phyloP scores from a whole-genome alignment of 2,888 invertebrate species.

The Folsomia manolachei region DNA sequence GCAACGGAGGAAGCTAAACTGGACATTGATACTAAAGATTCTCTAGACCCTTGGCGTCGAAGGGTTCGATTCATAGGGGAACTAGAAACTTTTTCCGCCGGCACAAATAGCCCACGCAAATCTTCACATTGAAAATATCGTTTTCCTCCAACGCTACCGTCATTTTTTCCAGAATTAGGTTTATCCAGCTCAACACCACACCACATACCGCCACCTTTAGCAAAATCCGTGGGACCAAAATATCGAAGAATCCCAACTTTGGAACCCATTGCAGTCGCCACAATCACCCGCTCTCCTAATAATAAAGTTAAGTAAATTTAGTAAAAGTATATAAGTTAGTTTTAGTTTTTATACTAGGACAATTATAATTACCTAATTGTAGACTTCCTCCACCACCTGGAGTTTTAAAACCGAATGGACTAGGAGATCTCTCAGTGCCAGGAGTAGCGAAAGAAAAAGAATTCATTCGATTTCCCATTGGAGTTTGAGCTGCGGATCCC shows the following conservation, averaged over 20 bases:
- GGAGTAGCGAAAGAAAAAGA: slow-evolving; percentile 18
- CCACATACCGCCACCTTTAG: slow-evolving; percentile 90
- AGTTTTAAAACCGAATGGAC: slow-evolving; percentile 22
- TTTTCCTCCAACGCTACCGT: slow-evolving; percentile 87
- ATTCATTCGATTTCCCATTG: slow-evolving; percentile 23
- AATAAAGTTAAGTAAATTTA: too few species aligned
- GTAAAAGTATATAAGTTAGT: not conserved
- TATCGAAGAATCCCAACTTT: slow-evolving; percentile 83
- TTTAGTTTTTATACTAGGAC: not conserved
- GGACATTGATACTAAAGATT: slow-evolving; percentile 70
- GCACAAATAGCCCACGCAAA: slow-evolving; percentile 90
- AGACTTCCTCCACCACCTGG: slow-evolving; percentile 12
- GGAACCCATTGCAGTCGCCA: slow-evolving; percentile 77
- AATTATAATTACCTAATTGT: too few species aligned
- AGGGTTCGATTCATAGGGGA: slow-evolving; percentile 70
- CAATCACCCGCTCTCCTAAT: slow-evolving; percentile 88
- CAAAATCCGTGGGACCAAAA: slow-evolving; percentile 85
- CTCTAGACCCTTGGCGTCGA: slow-evolving; percentile 75
- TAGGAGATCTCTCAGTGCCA: slow-evolving; percentile 26
- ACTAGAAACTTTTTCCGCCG: slow-evolving; percentile 81
- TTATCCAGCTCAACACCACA: slow-evolving; percentile 94
- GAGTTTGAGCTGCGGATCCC: slow-evolving; percentile 12
- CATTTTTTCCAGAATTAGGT: slow-evolving; percentile 83
- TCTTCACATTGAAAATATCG: slow-evolving; percentile 92
- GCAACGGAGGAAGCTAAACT: slow-evolving; percentile 58